Conservation (phyloP, 2,797 vertebrate species). For the Psittacula echo region DNA sequence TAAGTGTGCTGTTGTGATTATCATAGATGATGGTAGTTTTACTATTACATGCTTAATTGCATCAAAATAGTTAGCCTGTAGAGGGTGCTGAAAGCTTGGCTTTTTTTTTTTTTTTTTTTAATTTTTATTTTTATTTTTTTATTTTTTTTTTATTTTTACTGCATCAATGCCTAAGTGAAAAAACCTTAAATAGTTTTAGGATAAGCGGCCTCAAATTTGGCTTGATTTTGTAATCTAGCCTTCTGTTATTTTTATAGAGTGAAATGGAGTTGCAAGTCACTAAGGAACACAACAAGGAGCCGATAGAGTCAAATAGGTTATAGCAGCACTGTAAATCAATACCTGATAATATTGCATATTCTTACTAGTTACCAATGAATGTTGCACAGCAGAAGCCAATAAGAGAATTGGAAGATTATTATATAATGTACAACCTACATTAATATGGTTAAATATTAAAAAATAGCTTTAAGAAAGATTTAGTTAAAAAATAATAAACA, state of each 20-base stretch:
- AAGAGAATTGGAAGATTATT: not conserved
- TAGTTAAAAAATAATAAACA: not conserved
- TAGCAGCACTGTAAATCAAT: not conserved
- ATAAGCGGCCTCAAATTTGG: not conserved
- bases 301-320: not conserved
- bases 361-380: not conserved
- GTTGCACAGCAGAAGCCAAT: not conserved
- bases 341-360: not conserved
- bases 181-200: not conserved
- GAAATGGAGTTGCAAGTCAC: not conserved
- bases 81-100: slow-evolving; percentile 82
- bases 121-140: not conserved
- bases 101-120: not conserved
- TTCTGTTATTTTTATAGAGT: slow-evolving; percentile 18
- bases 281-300: not conserved
- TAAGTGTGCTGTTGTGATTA: not conserved
- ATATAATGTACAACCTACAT: not conserved
- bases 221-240: not conserved
- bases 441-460: not conserved
- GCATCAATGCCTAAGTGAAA: slow-evolving; percentile 1
- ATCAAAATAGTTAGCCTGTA: slow-evolving; percentile 74
- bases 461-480: not conserved
- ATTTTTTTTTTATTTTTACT: not conserved
- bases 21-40: not conserved
- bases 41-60: not conserved